Base-by-base conservation (phyloP, 2,888 invertebrate species). In the Rhopalosiphum nymphaeae region DNA sequence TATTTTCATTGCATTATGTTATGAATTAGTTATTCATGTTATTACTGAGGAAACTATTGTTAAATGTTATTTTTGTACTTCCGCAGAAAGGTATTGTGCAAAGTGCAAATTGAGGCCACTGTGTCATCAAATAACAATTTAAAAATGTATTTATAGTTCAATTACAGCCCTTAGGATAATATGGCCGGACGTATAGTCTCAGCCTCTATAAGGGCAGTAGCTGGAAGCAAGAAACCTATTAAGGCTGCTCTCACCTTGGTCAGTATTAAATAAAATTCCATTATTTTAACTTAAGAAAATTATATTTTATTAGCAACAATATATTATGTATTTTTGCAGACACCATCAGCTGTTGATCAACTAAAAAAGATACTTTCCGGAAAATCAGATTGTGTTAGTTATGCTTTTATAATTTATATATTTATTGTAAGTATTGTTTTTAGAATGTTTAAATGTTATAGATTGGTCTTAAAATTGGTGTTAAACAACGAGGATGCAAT, bases 401-500 rank as follows among this genome's bases (percentile, higher is more conserved):
- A 13, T 94, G 42, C 86, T 1, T 44, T 49, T 29, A 21, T 88
- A 87, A 67, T 84, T 36, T 56, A 61, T 84, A 67, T 36, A 10
- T 67, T 78, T n/a, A 61, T 84, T 61, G 78, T 94, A 86, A 90
- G 46, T 57, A 89, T 67, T 91, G 91, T 90, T 49, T 87, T 49
- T 67, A 57, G 94, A 94, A 94, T 94, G 95, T 95, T 56, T 86
- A 44, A 88, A 85, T 91, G 13, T 46, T 94, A 10, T 57, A 97
- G 97, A 97, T 98, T 95, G 99, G 98, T 7, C 96, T 99, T 84
- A 98, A 98, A 96, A 98, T 99, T 95, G 99, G 99, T 93, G 99
- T 99, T 5, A 97, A 98, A 95, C 99, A 99, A 96, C 97, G 99
- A 95, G 99, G 99, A 2, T 99, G 99, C 96, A 99, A 99, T 96